Conservation (phyloP, 2,797 vertebrate species). For the Siniperca obscura region DNA sequence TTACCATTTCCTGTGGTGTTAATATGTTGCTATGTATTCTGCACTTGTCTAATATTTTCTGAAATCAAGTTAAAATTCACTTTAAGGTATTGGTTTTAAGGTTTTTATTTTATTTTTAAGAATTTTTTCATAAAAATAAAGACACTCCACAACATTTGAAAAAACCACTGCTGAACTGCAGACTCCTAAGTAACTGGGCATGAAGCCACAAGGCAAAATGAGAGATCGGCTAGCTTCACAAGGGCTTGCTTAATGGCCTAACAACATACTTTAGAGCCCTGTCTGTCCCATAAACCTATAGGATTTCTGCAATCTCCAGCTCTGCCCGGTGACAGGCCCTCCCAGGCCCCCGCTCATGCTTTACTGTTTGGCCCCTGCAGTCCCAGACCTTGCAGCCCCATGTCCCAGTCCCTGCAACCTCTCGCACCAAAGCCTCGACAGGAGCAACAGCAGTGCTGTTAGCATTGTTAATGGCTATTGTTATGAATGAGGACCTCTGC, state of each 20-base stretch:
- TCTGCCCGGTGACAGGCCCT: conserved; percentile 85
- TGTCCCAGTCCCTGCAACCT: conserved; percentile 66
- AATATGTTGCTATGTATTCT: conserved; percentile 26
- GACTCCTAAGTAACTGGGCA: conserved; percentile 58
- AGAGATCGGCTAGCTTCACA: conserved; percentile 59
- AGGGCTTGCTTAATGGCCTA: conserved; percentile 76
- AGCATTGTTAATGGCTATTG: conserved; percentile 88
- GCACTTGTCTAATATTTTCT: neutral
- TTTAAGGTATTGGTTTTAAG: neutral
- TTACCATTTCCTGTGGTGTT: conserved; percentile 20
- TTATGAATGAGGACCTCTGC: conserved; percentile 88
- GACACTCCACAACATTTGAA: conserved; percentile 24
- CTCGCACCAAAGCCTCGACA: conserved; percentile 66
- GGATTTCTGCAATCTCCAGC: conserved; percentile 80
- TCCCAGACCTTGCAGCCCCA: conserved; percentile 61
- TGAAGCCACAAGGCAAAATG: conserved; percentile 60
- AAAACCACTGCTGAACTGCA: conserved; percentile 38
- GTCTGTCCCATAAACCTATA: conserved; percentile 80
- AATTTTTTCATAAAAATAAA: conserved; percentile 16
- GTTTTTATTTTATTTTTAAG: conserved; percentile 2
- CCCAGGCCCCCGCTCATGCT: conserved; percentile 64
- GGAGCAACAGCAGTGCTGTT: conserved; percentile 78
- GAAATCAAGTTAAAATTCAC: conserved; percentile 24
- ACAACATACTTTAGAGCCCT: conserved; percentile 75
- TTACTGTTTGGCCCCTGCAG: conserved; percentile 62